Base-by-base conservation (phyloP, 92 coral and sea anemone species). In the Paragorgia papillata region DNA sequence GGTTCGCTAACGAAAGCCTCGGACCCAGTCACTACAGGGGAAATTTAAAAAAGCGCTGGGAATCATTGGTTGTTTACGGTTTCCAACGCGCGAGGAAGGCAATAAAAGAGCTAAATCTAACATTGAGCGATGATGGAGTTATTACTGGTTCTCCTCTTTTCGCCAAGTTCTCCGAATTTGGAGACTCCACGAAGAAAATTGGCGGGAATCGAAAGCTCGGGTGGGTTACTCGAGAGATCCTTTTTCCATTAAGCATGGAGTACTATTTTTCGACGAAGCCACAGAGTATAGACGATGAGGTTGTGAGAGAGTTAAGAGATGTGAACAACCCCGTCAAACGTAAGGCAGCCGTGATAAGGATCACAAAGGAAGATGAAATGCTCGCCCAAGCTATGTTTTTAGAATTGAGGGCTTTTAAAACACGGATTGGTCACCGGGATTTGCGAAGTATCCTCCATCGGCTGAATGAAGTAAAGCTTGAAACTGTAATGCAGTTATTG, bases 1-100 rank as follows among this genome's bases (percentile, higher is more conserved):
- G 92, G 92, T 88, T 79, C 56, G 84, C 76, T 7, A 68, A 56
- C 30, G 73, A 70, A 79, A 65, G 80, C 22, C 66, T 69, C 26
- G 21, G 59, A n/a, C 60, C 76, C 29, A 46, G 25, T 59, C 33
- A 69, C 21, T 67, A 79, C 65, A 41, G 58, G 46, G 76, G 83
- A 17, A 59, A 81, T 56, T 67, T 76, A 49, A 46, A 43, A 31
- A 80, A 69, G 34, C 54, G 86, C 31, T 88, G 85, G 85, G 39
- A 79, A 8, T 74, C 77, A 10, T 59, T 88, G 30, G 63, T 71
- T 53, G 25, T n/a, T 54, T 0, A 33, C 12, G 32, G 32, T 7
- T 71, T 53, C 25, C 63, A 31, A 19, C 9, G 4, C 0, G 78
- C 78, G 37, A 71, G 49, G 32, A 53, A 19, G 20, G 32, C 20